These are phyloP conservation scores for Crax fasciolata DNA, from an alignment of 2,797 vertebrate species.

Conservation along the genomic window DNA sequence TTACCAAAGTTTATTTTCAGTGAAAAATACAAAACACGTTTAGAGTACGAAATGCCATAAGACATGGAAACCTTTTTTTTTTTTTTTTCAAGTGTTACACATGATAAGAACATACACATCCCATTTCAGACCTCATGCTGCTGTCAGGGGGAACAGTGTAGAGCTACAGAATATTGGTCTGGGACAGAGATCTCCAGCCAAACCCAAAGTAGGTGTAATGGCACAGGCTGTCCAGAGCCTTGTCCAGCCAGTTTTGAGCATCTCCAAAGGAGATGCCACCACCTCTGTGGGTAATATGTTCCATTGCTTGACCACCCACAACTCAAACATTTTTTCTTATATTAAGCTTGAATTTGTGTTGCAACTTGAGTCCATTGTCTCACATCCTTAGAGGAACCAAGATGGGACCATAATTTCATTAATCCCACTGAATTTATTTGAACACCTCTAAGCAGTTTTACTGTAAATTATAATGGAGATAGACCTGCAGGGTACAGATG, in stretches of 20 bases:
- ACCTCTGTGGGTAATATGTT: neutral
- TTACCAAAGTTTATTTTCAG: neutral
- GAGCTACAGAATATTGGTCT: neutral
- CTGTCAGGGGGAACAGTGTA: neutral
- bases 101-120: fast-evolving
- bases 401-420: neutral
- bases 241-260: neutral
- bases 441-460: neutral
- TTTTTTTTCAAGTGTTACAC: neutral
- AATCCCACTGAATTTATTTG: neutral
- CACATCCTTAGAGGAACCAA: neutral
- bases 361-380: neutral
- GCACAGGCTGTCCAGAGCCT: neutral
- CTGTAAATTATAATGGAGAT: neutral
- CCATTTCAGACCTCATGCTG: neutral
- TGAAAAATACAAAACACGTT: neutral
- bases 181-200: neutral
- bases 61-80: neutral
- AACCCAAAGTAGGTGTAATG: neutral
- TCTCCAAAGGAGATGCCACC: neutral
- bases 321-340: neutral
- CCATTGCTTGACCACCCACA: neutral
- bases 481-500: neutral
- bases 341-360: neutral
- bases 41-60: neutral